Evolutionary conservation across 2,888 invertebrate species (phyloP).

Genomic region (Oegoconia quadripuncta): DNA sequence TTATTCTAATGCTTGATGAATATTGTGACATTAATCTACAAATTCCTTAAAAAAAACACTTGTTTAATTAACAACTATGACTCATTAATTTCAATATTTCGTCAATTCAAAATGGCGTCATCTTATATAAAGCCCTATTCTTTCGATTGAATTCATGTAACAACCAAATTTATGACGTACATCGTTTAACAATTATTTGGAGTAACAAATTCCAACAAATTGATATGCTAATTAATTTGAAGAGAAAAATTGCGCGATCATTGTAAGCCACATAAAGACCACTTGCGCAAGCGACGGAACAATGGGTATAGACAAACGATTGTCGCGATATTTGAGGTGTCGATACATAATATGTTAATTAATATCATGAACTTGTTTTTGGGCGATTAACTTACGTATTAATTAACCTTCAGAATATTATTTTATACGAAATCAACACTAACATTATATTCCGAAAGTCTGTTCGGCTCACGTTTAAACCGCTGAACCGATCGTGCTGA

Average conservation of each 20-base stretch:
- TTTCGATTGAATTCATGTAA: neutral
- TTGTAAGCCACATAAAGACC: constrained; percentile 21
- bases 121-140: too few relatives aligned
- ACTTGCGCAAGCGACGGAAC: constrained; percentile 35
- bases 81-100: too few relatives aligned
- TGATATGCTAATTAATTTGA: constrained; percentile 44
- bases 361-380: constrained; percentile 13
- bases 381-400: constrained; percentile 9
- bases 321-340: constrained; percentile 21
- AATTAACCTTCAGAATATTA: constrained; percentile 2
- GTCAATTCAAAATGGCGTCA: too few relatives aligned
- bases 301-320: constrained; percentile 26
- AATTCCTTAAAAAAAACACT: too few relatives aligned
- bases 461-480: too few relatives aligned
- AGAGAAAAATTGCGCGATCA: constrained; percentile 32
- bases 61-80: too few relatives aligned
- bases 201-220: constrained; percentile 26
- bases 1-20: too few relatives aligned
- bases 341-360: constrained; percentile 18
- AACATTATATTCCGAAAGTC: too few relatives aligned
- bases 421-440: neutral
- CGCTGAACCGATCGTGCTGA: too few relatives aligned
- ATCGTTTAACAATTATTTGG: constrained; percentile 14
- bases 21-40: too few relatives aligned
- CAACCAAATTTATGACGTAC: constrained; percentile 12